A percentile compares a stretch with the other conserved stretches of the same genome.
Evolutionary conservation across 2,113 vertebrate genomes (phyloP).

Genomic region (Periophthalmodon schlosseri): DNA sequence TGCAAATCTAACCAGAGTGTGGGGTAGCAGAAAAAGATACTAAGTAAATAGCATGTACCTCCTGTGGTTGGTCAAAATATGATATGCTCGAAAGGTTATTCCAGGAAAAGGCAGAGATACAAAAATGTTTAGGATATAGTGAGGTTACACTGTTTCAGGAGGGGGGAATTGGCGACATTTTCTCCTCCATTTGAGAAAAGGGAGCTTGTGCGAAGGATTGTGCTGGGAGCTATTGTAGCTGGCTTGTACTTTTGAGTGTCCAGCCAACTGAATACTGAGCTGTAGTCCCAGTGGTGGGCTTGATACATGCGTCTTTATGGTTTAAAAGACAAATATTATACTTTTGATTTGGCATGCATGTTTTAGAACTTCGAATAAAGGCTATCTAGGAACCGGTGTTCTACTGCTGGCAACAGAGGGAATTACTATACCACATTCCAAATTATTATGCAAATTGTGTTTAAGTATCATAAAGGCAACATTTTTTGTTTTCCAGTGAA

Average conservation of each 20-base stretch:
- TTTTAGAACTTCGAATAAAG: no score
- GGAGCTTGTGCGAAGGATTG: slow-evolving; percentile 1
- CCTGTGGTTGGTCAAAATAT: background rate
- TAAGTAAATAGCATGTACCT: slow-evolving; percentile 31
- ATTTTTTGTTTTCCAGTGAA: no score
- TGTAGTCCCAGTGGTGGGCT: background rate
- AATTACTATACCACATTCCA: no score
- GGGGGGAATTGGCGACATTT: background rate
- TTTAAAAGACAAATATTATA: background rate
- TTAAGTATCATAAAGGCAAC: no score
- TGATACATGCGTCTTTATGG: background rate
- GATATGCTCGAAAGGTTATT: background rate
- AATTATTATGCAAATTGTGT: no score
- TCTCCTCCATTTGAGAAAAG: background rate
- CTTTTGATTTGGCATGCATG: no score
- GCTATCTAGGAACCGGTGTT: no score
- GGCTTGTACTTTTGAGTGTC: background rate
- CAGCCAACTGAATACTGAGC: background rate
- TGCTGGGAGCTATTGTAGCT: background rate
- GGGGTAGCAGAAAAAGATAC: slow-evolving; percentile 5
- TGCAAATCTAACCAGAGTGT: background rate
- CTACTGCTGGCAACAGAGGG: no score
- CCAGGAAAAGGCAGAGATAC: background rate
- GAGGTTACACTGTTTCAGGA: background rate
- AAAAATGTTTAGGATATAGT: background rate